Conservation (phyloP, 2,113 vertebrate species). For the Geococcyx californianus region DNA sequence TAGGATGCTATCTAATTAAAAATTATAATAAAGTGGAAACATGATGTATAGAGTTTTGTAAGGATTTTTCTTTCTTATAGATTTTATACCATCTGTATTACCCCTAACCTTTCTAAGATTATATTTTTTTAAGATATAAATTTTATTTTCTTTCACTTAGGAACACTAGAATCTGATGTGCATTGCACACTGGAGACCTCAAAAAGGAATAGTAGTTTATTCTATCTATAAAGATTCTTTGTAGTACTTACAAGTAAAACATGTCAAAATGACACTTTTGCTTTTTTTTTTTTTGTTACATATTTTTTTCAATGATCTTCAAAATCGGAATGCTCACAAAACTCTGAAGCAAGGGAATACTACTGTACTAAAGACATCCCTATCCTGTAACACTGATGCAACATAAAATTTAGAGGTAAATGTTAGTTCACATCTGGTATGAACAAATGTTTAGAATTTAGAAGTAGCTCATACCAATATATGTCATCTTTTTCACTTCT, state of each 20-base stretch:
- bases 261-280: conserved; percentile 16
- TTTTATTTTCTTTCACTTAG: conserved; percentile 61
- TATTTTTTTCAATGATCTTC: not conserved
- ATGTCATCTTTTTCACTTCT: conserved; percentile 20
- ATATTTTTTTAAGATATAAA: conserved; percentile 37
- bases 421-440: not conserved
- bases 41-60: not conserved
- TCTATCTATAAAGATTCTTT: conserved; percentile 34
- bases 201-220: conserved; percentile 45
- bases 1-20: not conserved
- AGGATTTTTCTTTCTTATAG: not conserved
- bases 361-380: not conserved
- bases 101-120: not conserved
- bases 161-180: conserved; percentile 19
- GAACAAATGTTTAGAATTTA: conserved; percentile 28
- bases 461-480: not conserved
- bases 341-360: conserved; percentile 20
- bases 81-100: not conserved
- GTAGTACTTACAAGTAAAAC: conserved; percentile 35
- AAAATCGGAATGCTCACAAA: conserved; percentile 31
- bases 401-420: conserved; percentile 7
- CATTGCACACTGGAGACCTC: conserved; percentile 26
- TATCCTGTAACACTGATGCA: not conserved
- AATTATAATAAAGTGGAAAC: conserved; percentile 17
- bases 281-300: conserved; percentile 27